phyloP scores from a whole-genome alignment of 2,888 invertebrate species.

The Hirtodrosophila confusa region DNA sequence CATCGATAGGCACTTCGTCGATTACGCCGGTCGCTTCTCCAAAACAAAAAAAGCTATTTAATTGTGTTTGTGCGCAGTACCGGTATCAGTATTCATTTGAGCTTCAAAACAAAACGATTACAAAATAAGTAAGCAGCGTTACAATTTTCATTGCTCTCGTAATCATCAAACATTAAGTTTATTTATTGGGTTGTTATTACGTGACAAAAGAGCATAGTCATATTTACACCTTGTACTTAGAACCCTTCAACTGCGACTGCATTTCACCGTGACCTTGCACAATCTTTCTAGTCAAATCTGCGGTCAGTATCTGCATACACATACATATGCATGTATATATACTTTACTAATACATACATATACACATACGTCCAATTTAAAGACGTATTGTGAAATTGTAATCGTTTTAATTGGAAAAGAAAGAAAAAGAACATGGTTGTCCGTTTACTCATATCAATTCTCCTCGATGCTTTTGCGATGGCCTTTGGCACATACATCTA shows the following conservation, averaged over 20 bases:
- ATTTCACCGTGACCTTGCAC: conserved; percentile 71
- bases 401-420: conserved; percentile 19
- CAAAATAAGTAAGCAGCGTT: conserved; percentile 64
- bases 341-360: conserved; percentile 7
- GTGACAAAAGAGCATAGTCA: conserved; percentile 14
- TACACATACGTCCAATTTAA: too few relatives aligned
- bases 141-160: not conserved
- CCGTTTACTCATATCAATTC: conserved; percentile 74
- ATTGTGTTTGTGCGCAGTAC: conserved; percentile 29
- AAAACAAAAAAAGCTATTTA: conserved; percentile 31
- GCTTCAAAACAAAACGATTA: conserved; percentile 42
- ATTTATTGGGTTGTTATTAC: conserved; percentile 11
- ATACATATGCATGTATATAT: conserved; percentile 19
- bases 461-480: conserved; percentile 80
- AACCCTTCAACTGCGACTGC: conserved; percentile 31
- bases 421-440: conserved; percentile 51
- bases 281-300: conserved; percentile 25
- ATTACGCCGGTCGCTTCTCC: not conserved
- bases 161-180: conserved; percentile 9
- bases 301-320: conserved; percentile 13
- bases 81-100: conserved; percentile 58
- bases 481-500: conserved; percentile 81
- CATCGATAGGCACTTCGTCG: not conserved
- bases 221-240: conserved; percentile 56
- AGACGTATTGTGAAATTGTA: conserved; percentile 55